A percentile compares a stretch with the other conserved stretches of the same genome.
Evolutionary conservation across 2,888 invertebrate species (phyloP).

Genomic region (Caenorhabditis panamensis): DNA sequence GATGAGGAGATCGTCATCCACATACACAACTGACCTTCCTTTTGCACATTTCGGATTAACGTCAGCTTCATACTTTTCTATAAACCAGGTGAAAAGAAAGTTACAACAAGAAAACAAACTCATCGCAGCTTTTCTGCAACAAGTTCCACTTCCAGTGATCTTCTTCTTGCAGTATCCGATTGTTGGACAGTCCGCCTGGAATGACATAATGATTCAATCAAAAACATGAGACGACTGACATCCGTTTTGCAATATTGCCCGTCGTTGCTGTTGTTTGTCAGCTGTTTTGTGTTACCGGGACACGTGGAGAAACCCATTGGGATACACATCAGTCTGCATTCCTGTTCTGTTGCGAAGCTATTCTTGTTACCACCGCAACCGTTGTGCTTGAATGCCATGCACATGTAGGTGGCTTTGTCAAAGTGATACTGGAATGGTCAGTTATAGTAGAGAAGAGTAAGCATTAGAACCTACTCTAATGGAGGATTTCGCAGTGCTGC

Average conservation of each 20-base stretch:
- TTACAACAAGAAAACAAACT: not conserved
- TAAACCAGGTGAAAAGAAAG: no score
- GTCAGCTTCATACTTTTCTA: slow-evolving; percentile 18
- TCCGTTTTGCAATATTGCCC: slow-evolving; percentile 3
- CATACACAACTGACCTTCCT: not conserved
- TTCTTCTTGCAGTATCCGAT: slow-evolving; percentile 8
- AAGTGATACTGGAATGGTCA: slow-evolving; percentile 48
- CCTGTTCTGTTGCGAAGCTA: slow-evolving; percentile 27
- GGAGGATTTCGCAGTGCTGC: not conserved
- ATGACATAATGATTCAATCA: not conserved
- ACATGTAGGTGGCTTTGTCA: slow-evolving; percentile 51
- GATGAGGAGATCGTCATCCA: slow-evolving; percentile 13
- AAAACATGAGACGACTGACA: not conserved
- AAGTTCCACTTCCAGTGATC: slow-evolving; percentile 11
- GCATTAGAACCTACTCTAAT: not conserved
- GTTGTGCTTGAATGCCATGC: slow-evolving; percentile 57
- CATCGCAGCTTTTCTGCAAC: slow-evolving; percentile 15
- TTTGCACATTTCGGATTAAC: slow-evolving; percentile 13
- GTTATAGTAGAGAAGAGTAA: not conserved
- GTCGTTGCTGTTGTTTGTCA: slow-evolving; percentile 2
- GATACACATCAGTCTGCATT: slow-evolving; percentile 28
- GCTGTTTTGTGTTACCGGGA: slow-evolving; percentile 31
- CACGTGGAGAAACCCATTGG: slow-evolving; percentile 45
- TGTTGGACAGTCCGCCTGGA: slow-evolving; percentile 13
- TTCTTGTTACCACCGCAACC: slow-evolving; percentile 61